Evolutionary conservation across 1,140 invertebrate species (phyloP).

Genomic region (Apolygus lucorum): DNA sequence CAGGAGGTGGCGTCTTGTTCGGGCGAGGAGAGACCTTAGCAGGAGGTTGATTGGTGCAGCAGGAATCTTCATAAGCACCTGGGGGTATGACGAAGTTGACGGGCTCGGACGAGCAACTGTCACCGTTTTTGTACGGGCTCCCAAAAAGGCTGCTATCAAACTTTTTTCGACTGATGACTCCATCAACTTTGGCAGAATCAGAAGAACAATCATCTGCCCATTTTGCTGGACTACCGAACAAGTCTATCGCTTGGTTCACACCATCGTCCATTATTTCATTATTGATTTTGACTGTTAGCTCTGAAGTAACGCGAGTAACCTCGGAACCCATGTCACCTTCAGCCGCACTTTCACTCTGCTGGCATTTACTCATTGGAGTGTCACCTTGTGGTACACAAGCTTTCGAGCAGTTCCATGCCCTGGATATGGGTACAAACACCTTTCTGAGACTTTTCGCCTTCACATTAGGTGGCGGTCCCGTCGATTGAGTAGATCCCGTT

Average conservation of each 20-base stretch:
- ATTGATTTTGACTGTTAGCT: neutral
- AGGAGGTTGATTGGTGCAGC: slow-evolving; percentile 12
- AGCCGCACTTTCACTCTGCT: neutral
- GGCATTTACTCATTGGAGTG: neutral
- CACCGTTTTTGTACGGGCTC: neutral
- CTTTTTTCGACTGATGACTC: neutral
- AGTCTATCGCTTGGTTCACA: neutral
- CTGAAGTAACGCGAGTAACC: neutral
- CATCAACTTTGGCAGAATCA: neutral
- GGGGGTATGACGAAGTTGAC: slow-evolving; percentile 6
- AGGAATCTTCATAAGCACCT: slow-evolving; percentile 25
- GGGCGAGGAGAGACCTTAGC: neutral
- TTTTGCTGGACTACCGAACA: slow-evolving; percentile 28
- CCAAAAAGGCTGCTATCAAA: too few species aligned
- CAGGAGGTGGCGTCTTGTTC: neutral
- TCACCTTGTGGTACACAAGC: neutral
- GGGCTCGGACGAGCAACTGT: neutral
- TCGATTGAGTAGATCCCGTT: neutral
- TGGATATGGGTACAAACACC: neutral
- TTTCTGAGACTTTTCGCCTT: too few species aligned
- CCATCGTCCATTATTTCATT: neutral
- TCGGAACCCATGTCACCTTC: neutral
- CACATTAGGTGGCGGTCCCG: neutral
- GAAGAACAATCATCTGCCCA: slow-evolving; percentile 16
- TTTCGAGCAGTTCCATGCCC: neutral